phyloP scores from a whole-genome alignment of 1,140 invertebrate genomes.

The Apolygus lucorum region DNA sequence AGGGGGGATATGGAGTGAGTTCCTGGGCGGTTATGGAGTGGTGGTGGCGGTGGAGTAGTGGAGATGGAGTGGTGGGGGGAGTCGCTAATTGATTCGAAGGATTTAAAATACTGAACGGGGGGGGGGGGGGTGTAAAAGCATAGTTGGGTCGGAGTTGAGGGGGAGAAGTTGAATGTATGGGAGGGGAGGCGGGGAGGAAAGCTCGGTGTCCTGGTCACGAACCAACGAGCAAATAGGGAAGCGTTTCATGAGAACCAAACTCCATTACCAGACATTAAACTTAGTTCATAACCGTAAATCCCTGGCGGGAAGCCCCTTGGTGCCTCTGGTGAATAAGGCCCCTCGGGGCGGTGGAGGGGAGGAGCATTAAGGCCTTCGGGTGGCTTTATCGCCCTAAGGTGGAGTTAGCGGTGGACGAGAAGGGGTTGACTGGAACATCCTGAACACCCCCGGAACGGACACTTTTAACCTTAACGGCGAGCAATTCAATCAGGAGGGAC shows the following conservation, averaged over 20 bases:
- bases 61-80: too few relatives aligned
- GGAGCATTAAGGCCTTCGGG: not conserved
- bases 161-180: not conserved
- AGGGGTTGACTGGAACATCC: not conserved
- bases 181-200: too few relatives aligned
- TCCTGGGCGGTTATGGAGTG: too few relatives aligned
- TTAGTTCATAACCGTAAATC: not conserved
- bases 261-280: slow-evolving; percentile 1
- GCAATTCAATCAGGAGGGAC: not conserved
- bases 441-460: not conserved
- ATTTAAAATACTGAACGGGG: too few relatives aligned
- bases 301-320: not conserved
- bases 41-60: too few relatives aligned
- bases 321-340: not conserved
- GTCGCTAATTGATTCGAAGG: too few relatives aligned
- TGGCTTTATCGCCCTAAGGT: not conserved
- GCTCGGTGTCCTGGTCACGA: not conserved
- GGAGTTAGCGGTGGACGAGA: not conserved
- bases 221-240: not conserved
- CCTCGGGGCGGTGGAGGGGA: not conserved
- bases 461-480: not conserved
- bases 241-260: not conserved
- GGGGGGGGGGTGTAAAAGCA: too few relatives aligned
- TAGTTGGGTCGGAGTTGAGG: too few relatives aligned
- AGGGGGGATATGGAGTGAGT: too few relatives aligned